Base-by-base conservation (phyloP, 2,797 vertebrate species). In the Lepus townsendii region DNA sequence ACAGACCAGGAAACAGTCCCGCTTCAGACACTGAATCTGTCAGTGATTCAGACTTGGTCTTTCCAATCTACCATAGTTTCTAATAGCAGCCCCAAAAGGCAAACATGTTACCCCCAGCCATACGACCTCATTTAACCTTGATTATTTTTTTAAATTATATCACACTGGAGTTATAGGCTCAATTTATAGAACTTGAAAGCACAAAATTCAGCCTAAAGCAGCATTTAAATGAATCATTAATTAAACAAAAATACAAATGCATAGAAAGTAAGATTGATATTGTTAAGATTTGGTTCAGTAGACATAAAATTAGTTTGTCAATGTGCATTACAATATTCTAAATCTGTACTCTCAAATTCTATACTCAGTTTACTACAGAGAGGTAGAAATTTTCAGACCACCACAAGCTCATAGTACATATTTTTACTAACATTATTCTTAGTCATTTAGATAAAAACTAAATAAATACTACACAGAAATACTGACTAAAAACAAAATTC, bases 261-360 rank as follows among this genome's bases (percentile, higher is more conserved):
- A 47, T n/a, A 16, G 1, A 13, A 57, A 69, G 27, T 11, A 26
- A 76, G 2, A 4, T 62, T 16, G 30, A 5, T 9, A 26, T 47
- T 42, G 54, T 76, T 73, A 12, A 50, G 38, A 47, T 91, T 73
- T 65, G 5, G 4, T 32, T 80, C 6, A 77, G 27, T 9, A 42
- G 5, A 68, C 7, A n/a, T 72, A 80, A 93, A 91, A 88, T 88
- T 84, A 42, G 2, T 65, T 57, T 35, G 24, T 57, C 32, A 65
- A 30, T 62, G 22, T 54, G 11, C 2, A 27, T 9, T 7, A 62
- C 0, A 38, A 52, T 11, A 57, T 83, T 87, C 27, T 52, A 90
- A 90, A 73, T 75, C 42, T 68, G 68, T 83, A 26, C 7, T 76
- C 1, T 77, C 0, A 24, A 19, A 79, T 71, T 77, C 12, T 77